phyloP scores from a whole-genome alignment of 2,113 vertebrate genomes.

The Panthera leo region DNA sequence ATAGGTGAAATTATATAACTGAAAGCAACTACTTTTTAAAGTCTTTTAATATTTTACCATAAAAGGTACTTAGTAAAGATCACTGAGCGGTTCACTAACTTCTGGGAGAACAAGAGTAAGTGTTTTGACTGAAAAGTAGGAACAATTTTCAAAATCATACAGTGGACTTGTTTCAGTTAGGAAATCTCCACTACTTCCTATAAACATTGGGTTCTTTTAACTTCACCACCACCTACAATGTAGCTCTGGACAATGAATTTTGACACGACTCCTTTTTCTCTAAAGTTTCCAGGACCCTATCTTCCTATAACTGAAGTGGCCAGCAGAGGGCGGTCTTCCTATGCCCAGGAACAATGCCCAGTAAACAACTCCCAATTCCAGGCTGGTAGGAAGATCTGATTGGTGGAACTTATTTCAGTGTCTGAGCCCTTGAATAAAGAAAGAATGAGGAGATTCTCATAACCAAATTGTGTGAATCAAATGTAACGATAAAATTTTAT shows the following conservation, averaged over 20 bases:
- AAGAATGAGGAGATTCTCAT: slow-evolving; percentile 10
- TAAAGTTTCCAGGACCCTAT: background rate
- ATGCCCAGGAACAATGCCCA: background rate
- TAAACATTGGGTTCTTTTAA: background rate
- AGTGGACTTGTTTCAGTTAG: background rate
- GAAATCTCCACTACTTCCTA: background rate
- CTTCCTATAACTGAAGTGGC: background rate
- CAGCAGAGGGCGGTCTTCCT: background rate
- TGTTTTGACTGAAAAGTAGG: background rate
- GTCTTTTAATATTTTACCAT: background rate
- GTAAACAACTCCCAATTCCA: background rate
- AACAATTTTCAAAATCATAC: background rate
- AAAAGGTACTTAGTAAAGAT: background rate
- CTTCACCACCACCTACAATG: background rate
- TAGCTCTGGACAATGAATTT: background rate
- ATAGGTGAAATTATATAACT: background rate
- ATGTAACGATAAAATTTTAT: slow-evolving; percentile 60
- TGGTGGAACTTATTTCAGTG: background rate
- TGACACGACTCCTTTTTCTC: background rate
- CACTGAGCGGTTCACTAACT: background rate
- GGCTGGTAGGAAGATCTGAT: background rate
- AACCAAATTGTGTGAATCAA: slow-evolving; percentile 67
- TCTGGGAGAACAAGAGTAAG: background rate
- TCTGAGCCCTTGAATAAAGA: background rate
- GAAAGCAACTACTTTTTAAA: background rate